Evolutionary conservation across 2,888 invertebrate species (phyloP).

Genomic region (Piscicola geometra): DNA sequence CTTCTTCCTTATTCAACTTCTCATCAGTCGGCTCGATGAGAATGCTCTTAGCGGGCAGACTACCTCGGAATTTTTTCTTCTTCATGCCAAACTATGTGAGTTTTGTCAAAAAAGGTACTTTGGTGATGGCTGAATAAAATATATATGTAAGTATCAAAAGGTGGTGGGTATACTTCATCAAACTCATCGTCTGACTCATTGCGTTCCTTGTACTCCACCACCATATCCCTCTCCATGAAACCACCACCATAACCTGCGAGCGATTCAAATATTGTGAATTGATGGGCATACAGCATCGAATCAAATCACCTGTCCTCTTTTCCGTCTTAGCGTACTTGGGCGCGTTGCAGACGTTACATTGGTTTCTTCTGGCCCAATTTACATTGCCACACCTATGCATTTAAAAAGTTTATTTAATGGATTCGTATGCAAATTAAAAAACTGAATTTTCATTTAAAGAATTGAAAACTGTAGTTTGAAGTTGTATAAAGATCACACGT

Average conservation of each 20-base stretch:
- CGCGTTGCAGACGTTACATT: slow-evolving; percentile 97
- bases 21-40: not conserved
- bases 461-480: not conserved
- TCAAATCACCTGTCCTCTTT: slow-evolving; percentile 62
- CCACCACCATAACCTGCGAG: slow-evolving; percentile 59
- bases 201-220: slow-evolving; percentile 79
- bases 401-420: slow-evolving; percentile 18
- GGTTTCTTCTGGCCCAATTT: slow-evolving; percentile 91
- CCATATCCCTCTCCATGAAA: slow-evolving; percentile 84
- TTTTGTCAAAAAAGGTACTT: not conserved
- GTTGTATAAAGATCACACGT: slow-evolving; percentile 61
- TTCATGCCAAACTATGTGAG: slow-evolving; percentile 57
- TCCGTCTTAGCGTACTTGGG: slow-evolving; percentile 92
- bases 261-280: not conserved
- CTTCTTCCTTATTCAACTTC: not conserved
- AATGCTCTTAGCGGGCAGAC: not conserved
- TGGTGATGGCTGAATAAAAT: not conserved
- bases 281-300: not conserved
- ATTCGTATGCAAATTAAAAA: not conserved
- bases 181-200: slow-evolving; percentile 85
- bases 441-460: not conserved
- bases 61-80: slow-evolving; percentile 56
- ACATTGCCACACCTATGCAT: slow-evolving; percentile 83
- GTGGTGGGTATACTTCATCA: slow-evolving; percentile 69
- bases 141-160: not conserved